A percentile compares a stretch with the other conserved stretches of the same genome.
These are phyloP conservation scores for Clarias batrachus DNA, from an alignment of 2,113 vertebrate genomes.

Conservation along the genomic window DNA sequence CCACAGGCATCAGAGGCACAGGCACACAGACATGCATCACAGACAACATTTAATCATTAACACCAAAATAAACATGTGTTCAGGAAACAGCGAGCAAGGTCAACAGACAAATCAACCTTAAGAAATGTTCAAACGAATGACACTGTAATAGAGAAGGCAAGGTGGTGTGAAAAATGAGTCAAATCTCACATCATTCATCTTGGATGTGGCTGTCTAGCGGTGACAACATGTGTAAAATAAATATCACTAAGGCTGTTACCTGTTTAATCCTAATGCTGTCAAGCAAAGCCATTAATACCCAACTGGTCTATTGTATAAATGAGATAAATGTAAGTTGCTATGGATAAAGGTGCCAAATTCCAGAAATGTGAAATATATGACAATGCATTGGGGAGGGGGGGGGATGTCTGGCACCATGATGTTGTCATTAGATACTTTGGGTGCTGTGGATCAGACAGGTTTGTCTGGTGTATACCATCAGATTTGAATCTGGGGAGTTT, in stretches of 20 bases:
- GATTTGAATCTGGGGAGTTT: too few species aligned
- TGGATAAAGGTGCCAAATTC: too few species aligned
- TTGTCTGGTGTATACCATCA: too few species aligned
- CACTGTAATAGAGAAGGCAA: not conserved
- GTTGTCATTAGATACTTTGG: too few species aligned
- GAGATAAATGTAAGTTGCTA: too few species aligned
- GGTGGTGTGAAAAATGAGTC: not conserved
- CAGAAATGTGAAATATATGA: too few species aligned
- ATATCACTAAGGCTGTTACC: too few species aligned
- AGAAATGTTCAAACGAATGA: not conserved
- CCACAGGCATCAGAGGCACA: not conserved
- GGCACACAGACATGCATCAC: conserved; percentile 5
- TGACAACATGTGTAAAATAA: not conserved
- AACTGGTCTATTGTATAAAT: too few species aligned
- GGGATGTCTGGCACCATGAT: too few species aligned
- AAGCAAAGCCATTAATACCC: too few species aligned
- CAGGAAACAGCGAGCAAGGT: not conserved
- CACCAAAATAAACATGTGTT: not conserved
- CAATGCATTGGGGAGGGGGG: too few species aligned
- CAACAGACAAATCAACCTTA: not conserved
- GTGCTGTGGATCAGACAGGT: too few species aligned
- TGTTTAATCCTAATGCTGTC: not conserved
- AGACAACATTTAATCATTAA: not conserved
- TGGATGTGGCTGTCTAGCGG: not conserved
- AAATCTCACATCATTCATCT: not conserved